These are phyloP conservation scores for Epinotia ramella DNA, from an alignment of 2,888 invertebrate species.

Conservation along the genomic window DNA sequence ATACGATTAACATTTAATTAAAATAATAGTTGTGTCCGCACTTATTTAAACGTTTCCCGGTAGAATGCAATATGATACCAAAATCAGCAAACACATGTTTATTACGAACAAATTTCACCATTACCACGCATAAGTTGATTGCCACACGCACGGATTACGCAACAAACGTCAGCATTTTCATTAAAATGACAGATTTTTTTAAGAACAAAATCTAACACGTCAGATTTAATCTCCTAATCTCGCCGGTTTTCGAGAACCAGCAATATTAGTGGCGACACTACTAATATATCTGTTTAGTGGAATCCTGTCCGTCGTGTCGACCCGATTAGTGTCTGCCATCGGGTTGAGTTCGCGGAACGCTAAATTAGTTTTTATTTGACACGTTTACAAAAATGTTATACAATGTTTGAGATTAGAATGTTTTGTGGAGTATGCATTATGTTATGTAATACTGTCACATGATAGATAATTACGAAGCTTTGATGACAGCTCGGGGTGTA, in stretches of 20 bases:
- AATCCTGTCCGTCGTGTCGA: conserved; percentile 20
- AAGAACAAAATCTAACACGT: conserved; percentile 27
- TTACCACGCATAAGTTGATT: neutral
- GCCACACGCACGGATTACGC: neutral
- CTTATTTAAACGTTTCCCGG: neutral
- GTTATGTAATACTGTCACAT: conserved; percentile 8
- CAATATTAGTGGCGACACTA: conserved; percentile 20
- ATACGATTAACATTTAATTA: neutral
- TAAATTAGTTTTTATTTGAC: conserved; percentile 42
- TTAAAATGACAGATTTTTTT: neutral
- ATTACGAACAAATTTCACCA: neutral
- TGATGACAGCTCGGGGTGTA: neutral
- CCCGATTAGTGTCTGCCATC: conserved; percentile 31
- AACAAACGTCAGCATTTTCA: neutral
- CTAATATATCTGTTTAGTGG: conserved; percentile 31
- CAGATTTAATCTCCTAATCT: conserved; percentile 41
- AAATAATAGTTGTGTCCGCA: neutral
- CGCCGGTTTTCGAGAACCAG: conserved; percentile 33
- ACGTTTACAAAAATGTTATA: conserved; percentile 31
- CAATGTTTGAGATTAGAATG: conserved; percentile 26
- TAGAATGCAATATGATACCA: neutral
- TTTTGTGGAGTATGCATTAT: neutral
- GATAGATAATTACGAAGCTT: neutral
- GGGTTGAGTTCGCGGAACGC: conserved; percentile 35
- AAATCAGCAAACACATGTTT: conserved; percentile 1